A percentile compares a stretch with the other conserved stretches of the same genome.
Conservation (phyloP, 2,888 invertebrate species). For the Limnephilus lunatus region DNA sequence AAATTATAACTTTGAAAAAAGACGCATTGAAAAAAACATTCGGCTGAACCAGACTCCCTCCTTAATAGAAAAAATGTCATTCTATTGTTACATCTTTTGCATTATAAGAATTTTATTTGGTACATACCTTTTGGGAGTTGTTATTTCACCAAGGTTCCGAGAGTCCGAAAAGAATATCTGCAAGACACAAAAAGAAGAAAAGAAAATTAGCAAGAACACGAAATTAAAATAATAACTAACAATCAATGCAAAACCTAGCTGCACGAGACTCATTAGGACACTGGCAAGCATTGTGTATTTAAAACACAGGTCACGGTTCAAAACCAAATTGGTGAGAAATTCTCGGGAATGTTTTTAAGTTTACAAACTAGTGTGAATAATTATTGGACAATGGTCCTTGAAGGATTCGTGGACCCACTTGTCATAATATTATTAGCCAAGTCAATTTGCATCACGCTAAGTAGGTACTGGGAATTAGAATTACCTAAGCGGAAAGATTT, state of each 20-base stretch:
- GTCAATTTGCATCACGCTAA: neutral
- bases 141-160: neutral
- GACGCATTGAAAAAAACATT: too few species aligned
- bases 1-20: too few species aligned
- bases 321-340: neutral
- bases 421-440: neutral
- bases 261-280: neutral
- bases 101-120: neutral
- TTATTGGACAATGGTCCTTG: neutral
- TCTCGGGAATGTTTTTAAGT: neutral
- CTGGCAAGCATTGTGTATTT: neutral
- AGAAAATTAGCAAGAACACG: neutral
- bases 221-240: neutral
- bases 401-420: neutral
- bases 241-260: neutral
- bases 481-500: too few species aligned
- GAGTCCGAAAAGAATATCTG: neutral
- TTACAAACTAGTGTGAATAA: neutral
- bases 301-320: neutral
- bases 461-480: too few species aligned
- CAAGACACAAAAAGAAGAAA: neutral
- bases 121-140: neutral
- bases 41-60: too few species aligned
- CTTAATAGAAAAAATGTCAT: too few species aligned
- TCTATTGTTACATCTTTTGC: neutral